A percentile compares a stretch with the other conserved stretches of the same genome.
These are phyloP conservation scores for Hyposoter dolosus DNA, from an alignment of 2,888 invertebrate genomes.

Conservation along the genomic window DNA sequence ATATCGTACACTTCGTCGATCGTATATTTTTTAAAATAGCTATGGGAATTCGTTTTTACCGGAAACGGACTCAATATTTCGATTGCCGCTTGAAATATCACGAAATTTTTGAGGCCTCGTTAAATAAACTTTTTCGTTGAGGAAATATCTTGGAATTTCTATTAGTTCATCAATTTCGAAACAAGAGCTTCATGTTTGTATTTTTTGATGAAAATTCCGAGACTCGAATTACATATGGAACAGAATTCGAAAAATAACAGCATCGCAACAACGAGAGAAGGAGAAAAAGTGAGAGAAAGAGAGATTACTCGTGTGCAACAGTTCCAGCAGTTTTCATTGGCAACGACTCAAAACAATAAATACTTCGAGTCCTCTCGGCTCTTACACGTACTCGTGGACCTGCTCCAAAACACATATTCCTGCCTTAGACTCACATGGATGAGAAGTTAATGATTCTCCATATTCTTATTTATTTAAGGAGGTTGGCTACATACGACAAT, in stretches of 20 bases:
- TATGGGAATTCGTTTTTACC: neutral
- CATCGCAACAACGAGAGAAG: neutral
- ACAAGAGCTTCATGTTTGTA: neutral
- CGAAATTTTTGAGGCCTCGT: neutral
- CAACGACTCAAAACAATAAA: slow-evolving; percentile 52
- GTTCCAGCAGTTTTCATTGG: slow-evolving; percentile 48
- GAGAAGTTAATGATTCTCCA: slow-evolving; percentile 8
- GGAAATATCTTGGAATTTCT: neutral
- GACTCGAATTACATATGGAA: neutral
- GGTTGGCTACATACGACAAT: too few species aligned
- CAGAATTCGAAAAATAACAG: neutral
- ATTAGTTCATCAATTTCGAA: neutral
- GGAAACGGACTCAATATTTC: neutral
- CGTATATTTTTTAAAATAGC: neutral
- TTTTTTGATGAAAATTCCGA: neutral
- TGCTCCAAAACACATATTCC: slow-evolving; percentile 28
- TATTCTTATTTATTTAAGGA: slow-evolving; percentile 2
- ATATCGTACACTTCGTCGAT: neutral
- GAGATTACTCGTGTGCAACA: slow-evolving; percentile 27
- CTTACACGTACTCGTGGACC: slow-evolving; percentile 13
- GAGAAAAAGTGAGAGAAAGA: slow-evolving; percentile 1
- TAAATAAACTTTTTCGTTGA: neutral
- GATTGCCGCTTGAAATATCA: neutral
- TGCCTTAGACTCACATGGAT: slow-evolving; percentile 18
- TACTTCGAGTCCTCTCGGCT: slow-evolving; percentile 14